Evolutionary conservation across 2,797 vertebrate species (phyloP), one percentile per base, ranked within the genome.

Genomic region (Tinamus major): DNA sequence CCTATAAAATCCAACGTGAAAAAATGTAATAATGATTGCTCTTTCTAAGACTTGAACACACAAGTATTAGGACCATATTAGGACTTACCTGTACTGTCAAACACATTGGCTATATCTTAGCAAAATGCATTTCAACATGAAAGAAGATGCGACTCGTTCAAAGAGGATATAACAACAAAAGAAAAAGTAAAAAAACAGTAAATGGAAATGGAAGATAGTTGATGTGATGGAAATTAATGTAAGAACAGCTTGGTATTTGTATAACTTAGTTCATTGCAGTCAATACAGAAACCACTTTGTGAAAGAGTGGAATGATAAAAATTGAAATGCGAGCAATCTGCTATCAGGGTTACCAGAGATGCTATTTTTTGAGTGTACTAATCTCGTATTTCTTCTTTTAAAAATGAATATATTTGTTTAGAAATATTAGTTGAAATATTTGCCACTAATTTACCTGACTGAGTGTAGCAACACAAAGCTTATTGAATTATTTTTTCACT

Each of bases 21-120:
- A 33, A 68, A 49, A 49, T 68, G 46, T 19, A 68, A 68, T n/a
- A 21, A 35, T 37, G n/a, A 7, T 35, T 12, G 18, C 41, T 68
- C 10, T 53, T 56, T 68, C 27, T 44, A 41, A 29, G 33, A 35
- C 37, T 29, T 62, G 20, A 51, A n/a, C 37, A 27, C 14, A 4
- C 7, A 0, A 12, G 3, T 14, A 2, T 67, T 46, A 33, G 2
- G 12, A 59, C 65, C 74, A 24, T 4, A 4, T 27, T 63, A 35
- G 35, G 27, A 39, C 4, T 6, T 61, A 10, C 21, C 53, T 63
- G 11, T 26, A 42, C 18, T 77, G 10, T 37, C 65, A 62, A 41
- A 39, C 12, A 29, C 14, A 23, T 14, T 64, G 35, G 5, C 10
- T 80, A 3, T 44, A 41, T 26, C 14, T 71, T 55, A 8, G 19